These are phyloP conservation scores for Aldrovandia affinis DNA, from an alignment of 2,797 vertebrate genomes.

Conservation along the genomic window DNA sequence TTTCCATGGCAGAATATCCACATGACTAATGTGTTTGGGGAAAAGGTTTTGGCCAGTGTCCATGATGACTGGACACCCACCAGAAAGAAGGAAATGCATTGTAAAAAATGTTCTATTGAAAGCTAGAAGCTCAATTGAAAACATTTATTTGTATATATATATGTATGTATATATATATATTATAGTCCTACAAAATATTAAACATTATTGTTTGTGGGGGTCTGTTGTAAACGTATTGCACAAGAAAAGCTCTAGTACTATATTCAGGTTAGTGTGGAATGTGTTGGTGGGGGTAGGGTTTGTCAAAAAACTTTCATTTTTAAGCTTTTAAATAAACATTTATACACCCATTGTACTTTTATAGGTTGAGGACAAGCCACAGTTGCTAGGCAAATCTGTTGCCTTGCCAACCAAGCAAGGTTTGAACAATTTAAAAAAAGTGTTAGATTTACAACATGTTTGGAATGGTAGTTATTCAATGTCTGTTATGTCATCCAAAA, in stretches of 20 bases:
- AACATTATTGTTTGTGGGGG: background rate
- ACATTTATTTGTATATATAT: background rate
- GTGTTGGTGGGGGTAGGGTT: background rate
- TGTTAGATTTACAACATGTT: background rate
- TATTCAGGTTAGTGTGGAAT: background rate
- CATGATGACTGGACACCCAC: too few relatives aligned
- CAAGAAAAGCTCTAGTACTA: background rate
- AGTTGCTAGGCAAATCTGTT: constrained; percentile 11
- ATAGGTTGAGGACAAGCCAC: background rate
- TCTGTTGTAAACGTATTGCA: background rate
- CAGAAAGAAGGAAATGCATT: too few relatives aligned
- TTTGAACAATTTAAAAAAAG: background rate
- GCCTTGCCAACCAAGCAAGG: constrained; percentile 5
- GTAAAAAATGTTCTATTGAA: too few relatives aligned
- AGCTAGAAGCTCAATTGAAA: too few relatives aligned
- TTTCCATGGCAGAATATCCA: background rate
- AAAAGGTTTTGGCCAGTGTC: background rate
- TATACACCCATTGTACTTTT: background rate
- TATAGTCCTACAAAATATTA: background rate
- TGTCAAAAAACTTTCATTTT: background rate
- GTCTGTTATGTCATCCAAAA: background rate
- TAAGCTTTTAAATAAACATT: background rate
- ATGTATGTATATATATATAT: background rate
- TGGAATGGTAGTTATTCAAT: background rate
- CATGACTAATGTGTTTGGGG: background rate